Percentiles rank a stretch among this genome's conserved stretches.
phyloP scores from a whole-genome alignment of 2,113 vertebrate genomes.

The Polyodon spathula region DNA sequence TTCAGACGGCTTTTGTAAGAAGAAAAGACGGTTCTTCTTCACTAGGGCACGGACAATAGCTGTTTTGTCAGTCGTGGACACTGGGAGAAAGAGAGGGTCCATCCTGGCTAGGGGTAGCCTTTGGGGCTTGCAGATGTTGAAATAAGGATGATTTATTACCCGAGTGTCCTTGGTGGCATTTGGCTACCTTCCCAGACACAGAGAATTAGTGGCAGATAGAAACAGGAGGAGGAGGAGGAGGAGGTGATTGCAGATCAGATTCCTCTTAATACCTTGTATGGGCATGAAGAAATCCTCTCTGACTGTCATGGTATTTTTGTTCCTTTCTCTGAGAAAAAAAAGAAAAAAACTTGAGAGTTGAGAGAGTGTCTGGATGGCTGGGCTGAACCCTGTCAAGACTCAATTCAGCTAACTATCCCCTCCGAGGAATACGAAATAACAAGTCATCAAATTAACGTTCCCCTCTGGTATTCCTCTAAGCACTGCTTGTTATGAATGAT shows the following conservation, averaged over 20 bases:
- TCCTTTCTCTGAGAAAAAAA: conserved; percentile 56
- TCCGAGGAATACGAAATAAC: conserved; percentile 45
- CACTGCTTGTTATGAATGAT: conserved; percentile 26
- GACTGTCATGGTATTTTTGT: conserved; percentile 61
- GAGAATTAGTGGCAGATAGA: conserved; percentile 43
- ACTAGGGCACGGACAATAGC: conserved; percentile 76
- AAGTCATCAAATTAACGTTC: conserved; percentile 61
- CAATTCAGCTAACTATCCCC: conserved; percentile 7
- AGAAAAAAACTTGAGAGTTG: conserved; percentile 54
- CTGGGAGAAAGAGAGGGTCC: conserved; percentile 56
- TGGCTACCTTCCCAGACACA: conserved; percentile 84
- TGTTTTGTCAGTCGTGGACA: conserved; percentile 75
- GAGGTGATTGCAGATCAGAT: conserved; percentile 45
- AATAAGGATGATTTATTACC: conserved; percentile 85
- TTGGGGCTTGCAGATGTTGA: conserved; percentile 80
- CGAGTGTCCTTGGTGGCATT: conserved; percentile 79
- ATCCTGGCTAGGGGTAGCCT: conserved; percentile 68
- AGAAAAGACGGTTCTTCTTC: conserved; percentile 83
- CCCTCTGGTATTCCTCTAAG: conserved; percentile 33
- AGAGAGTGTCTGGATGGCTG: conserved; percentile 52
- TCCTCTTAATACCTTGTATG: conserved; percentile 66
- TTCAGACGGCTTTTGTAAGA: conserved; percentile 82
- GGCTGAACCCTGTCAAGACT: conserved; percentile 40
- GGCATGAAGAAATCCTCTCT: conserved; percentile 53
- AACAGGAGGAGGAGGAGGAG: conserved; percentile 43